These are phyloP conservation scores for Ascidia mentula DNA, from an alignment of 23 tunicate genomes.

Conservation along the genomic window DNA sequence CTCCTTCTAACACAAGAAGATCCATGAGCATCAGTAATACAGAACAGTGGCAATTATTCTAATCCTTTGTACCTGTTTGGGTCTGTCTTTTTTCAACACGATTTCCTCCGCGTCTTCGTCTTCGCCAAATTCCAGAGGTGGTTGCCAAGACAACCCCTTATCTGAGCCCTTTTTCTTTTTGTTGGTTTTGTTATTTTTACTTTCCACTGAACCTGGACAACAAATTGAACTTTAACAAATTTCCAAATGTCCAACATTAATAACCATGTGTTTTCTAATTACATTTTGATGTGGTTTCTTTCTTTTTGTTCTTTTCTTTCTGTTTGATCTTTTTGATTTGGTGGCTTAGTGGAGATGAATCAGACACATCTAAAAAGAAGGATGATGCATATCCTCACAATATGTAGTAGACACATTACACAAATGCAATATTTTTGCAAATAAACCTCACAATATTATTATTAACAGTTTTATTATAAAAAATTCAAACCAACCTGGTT, in stretches of 20 bases:
- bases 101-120: constrained; percentile 34
- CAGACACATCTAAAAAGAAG: neutral
- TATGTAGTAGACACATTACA: neutral
- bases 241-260: too few species aligned
- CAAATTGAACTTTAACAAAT: too few species aligned
- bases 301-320: neutral
- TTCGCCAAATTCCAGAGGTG: constrained; percentile 75
- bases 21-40: too few species aligned
- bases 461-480: neutral
- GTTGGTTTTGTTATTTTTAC: too few species aligned
- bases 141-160: constrained; percentile 66
- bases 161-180: constrained; percentile 1
- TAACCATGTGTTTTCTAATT: neutral
- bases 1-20: too few species aligned
- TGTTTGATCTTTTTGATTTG: neutral
- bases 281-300: too few species aligned
- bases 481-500: neutral
- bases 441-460: neutral
- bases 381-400: neutral
- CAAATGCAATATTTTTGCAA: neutral
- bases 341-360: neutral
- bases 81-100: neutral
- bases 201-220: too few species aligned
- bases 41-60: too few species aligned
- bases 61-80: neutral